Conservation (phyloP, 2,888 invertebrate genomes). For the Idaea aversata region DNA sequence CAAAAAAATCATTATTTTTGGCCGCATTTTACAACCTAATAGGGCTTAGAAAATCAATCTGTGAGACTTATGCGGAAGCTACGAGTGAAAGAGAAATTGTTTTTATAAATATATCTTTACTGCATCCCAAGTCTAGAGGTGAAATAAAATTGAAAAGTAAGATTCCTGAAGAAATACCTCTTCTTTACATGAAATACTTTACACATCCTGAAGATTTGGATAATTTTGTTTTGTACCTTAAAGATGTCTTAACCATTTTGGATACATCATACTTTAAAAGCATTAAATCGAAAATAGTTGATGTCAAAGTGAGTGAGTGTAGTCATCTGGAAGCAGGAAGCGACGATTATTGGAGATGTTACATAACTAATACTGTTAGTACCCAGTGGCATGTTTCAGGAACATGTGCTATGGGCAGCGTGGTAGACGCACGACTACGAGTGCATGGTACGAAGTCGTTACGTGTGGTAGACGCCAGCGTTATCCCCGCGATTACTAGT, state of each 20-base stretch:
- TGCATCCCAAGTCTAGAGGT: constrained; percentile 52
- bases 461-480: constrained; percentile 30
- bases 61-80: constrained; percentile 33
- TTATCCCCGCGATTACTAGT: constrained; percentile 74
- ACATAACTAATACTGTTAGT: constrained; percentile 57
- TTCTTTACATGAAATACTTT: constrained; percentile 39
- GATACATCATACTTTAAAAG: constrained; percentile 41
- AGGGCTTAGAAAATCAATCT: constrained; percentile 36
- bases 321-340: constrained; percentile 29
- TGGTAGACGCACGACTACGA: constrained; percentile 47
- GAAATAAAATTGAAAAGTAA: constrained; percentile 35
- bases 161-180: constrained; percentile 40
- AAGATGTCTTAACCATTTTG: constrained; percentile 38
- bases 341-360: constrained; percentile 52
- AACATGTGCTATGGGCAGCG: constrained; percentile 57
- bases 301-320: constrained; percentile 37
- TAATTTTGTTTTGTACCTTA: constrained; percentile 31
- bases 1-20: constrained; percentile 12
- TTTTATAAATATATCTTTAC: constrained; percentile 33
- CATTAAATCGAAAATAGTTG: constrained; percentile 33
- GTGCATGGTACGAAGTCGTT: constrained; percentile 21
- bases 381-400: constrained; percentile 79
- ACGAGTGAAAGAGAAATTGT: constrained; percentile 28
- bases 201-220: constrained; percentile 41
- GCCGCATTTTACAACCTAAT: constrained; percentile 29